Evolutionary conservation across 2,888 invertebrate genomes (phyloP).

Genomic region (Cheilosia pagana): DNA sequence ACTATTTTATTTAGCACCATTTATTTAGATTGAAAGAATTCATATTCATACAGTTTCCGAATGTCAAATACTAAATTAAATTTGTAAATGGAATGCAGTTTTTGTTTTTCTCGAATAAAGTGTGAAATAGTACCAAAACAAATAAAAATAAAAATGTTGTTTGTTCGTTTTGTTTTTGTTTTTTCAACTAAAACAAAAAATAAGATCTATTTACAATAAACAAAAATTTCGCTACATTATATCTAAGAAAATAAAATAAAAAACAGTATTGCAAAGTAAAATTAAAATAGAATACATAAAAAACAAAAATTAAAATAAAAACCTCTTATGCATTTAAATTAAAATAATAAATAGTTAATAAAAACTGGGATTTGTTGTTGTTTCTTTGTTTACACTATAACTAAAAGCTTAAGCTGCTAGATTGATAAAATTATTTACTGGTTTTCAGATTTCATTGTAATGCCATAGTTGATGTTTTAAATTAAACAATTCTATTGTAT

Average conservation of each 20-base stretch:
- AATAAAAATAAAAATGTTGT: constrained; percentile 16
- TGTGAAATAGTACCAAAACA: constrained; percentile 41
- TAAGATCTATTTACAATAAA: constrained; percentile 67
- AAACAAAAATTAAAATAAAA: constrained; percentile 12
- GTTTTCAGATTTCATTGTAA: constrained; percentile 66
- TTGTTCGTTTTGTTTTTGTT: constrained; percentile 1
- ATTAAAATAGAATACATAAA: constrained; percentile 30
- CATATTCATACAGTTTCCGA: constrained; percentile 35
- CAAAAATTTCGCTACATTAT: constrained; percentile 71
- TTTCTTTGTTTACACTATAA: constrained; percentile 55
- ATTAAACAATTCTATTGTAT: constrained; percentile 35
- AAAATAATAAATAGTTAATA: constrained; percentile 69
- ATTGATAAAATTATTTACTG: constrained; percentile 52
- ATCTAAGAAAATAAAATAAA: constrained; percentile 58
- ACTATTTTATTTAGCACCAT: constrained; percentile 66
- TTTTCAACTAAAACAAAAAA: constrained; percentile 33
- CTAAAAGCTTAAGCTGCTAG: background rate
- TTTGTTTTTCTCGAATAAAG: constrained; percentile 38
- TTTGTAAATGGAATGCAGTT: constrained; percentile 69
- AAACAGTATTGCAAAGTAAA: constrained; percentile 50
- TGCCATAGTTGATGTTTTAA: constrained; percentile 49
- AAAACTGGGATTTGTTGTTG: constrained; percentile 64
- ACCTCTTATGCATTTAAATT: constrained; percentile 51
- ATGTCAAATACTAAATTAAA: constrained; percentile 30
- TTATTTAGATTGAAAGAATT: constrained; percentile 54